Evolutionary conservation across 2,113 vertebrate species (phyloP).

Genomic region (Mustela lutreola): DNA sequence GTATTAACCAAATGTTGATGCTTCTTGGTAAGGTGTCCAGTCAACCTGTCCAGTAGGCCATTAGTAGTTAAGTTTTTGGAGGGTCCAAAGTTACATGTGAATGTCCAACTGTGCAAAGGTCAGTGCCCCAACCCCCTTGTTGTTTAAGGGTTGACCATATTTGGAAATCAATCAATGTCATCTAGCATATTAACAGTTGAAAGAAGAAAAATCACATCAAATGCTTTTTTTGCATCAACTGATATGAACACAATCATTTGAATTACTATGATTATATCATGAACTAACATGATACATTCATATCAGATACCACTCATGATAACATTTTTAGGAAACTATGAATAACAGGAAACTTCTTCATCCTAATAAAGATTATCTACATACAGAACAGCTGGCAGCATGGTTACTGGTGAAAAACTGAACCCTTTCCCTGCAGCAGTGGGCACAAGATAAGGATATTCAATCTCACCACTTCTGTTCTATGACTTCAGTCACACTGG

Average conservation of each 20-base stretch:
- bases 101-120: background rate
- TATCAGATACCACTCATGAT: background rate
- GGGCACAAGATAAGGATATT: background rate
- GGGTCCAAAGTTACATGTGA: background rate
- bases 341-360: background rate
- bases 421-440: background rate
- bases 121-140: background rate
- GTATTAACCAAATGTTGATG: background rate
- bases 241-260: background rate
- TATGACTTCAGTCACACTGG: background rate
- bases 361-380: background rate
- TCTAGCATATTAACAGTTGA: background rate
- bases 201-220: background rate
- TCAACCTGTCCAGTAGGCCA: background rate
- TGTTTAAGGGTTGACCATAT: background rate
- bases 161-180: background rate
- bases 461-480: background rate
- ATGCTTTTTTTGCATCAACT: background rate
- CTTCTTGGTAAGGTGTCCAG: background rate
- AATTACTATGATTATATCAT: background rate
- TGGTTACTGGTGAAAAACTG: background rate
- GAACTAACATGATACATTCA: background rate
- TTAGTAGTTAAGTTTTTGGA: background rate
- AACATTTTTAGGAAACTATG: background rate
- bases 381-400: background rate